Conservation (phyloP, 2,888 invertebrate species). For the Clistopyga incitator region DNA sequence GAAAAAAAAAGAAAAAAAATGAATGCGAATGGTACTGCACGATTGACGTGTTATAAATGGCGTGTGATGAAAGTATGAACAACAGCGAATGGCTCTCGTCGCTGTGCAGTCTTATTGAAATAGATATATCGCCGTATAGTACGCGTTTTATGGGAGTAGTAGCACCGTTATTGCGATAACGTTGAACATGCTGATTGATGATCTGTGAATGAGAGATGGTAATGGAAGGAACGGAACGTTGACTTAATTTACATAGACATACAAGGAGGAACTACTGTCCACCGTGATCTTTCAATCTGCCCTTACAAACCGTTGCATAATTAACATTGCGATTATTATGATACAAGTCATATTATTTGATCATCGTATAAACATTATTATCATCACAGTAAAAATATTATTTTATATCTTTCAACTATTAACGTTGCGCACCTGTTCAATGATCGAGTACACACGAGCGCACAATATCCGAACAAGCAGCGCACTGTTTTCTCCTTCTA, state of each 20-base stretch:
- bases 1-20: constrained; percentile 39
- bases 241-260: constrained; percentile 64
- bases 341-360: constrained; percentile 80
- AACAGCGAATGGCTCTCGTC: constrained; percentile 73
- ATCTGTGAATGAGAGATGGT: constrained; percentile 57
- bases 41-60: constrained; percentile 60
- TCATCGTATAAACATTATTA: constrained; percentile 84
- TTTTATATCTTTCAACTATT: constrained; percentile 71
- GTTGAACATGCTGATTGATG: constrained; percentile 64
- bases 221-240: constrained; percentile 70
- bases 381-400: constrained; percentile 83
- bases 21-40: constrained; percentile 48
- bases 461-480: constrained; percentile 63
- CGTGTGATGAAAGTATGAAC: constrained; percentile 71
- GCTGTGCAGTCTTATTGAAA: constrained; percentile 81
- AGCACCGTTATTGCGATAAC: constrained; percentile 67
- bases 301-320: constrained; percentile 77
- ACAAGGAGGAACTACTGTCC: constrained; percentile 64
- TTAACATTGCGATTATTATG: constrained; percentile 79
- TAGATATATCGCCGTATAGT: constrained; percentile 46
- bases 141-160: constrained; percentile 57
- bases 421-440: constrained; percentile 74
- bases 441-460: constrained; percentile 62
- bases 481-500: constrained; percentile 60
- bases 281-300: constrained; percentile 66